These are phyloP conservation scores for Scaptomyza tumidula DNA, from an alignment of 2,888 invertebrate species.

Conservation along the genomic window DNA sequence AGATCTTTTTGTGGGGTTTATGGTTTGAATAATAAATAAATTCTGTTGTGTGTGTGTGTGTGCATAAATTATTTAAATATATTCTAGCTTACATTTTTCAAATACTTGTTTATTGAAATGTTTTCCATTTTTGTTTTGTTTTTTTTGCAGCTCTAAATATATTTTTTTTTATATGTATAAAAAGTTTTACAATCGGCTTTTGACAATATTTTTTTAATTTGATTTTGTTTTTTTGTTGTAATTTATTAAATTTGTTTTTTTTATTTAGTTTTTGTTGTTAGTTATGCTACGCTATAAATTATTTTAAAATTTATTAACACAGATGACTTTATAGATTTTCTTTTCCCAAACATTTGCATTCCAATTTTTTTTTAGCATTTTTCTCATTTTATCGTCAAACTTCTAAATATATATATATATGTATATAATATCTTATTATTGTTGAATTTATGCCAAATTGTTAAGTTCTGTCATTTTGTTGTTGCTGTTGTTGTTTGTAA, in stretches of 20 bases:
- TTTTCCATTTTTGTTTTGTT: conserved; percentile 1
- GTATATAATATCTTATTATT: conserved; percentile 20
- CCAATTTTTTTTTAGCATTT: conserved; percentile 36
- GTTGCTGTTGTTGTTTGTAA: conserved; percentile 40
- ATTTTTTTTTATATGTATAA: background rate
- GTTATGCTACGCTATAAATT: conserved; percentile 77
- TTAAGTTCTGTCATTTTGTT: conserved; percentile 33
- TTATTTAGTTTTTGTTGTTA: conserved; percentile 29
- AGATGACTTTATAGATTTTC: conserved; percentile 84
- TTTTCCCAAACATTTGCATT: conserved; percentile 56
- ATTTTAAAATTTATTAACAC: conserved; percentile 84
- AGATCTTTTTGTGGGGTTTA: conserved; percentile 40
- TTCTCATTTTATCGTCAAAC: background rate
- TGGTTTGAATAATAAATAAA: conserved; percentile 41
- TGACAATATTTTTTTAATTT: conserved; percentile 16
- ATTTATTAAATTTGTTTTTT: conserved; percentile 38
- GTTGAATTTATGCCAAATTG: conserved; percentile 52
- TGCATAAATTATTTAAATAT: conserved; percentile 39
- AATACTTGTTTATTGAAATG: conserved; percentile 35
- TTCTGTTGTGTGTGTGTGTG: conserved; percentile 29
- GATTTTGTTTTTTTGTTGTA: conserved; percentile 9
- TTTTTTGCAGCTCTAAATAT: conserved; percentile 35
- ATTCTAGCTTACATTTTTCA: conserved; percentile 53
- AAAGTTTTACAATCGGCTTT: conserved; percentile 30
- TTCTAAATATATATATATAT: too few species aligned